A percentile compares a stretch with the other conserved stretches of the same genome.
phyloP scores from a whole-genome alignment of 2,113 vertebrate genomes.

The Setophaga kirtlandii region DNA sequence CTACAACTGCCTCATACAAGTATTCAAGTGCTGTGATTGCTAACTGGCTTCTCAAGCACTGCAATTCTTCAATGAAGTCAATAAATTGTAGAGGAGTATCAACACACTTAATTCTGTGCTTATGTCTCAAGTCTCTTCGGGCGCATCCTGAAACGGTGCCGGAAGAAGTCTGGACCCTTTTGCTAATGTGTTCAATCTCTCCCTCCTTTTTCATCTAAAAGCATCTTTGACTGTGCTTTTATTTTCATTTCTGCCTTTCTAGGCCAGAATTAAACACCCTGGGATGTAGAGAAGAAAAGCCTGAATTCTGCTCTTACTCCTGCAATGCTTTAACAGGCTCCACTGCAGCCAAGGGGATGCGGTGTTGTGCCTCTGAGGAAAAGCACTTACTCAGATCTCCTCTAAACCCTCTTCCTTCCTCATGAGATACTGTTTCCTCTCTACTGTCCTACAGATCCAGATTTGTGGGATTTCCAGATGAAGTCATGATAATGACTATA shows the following conservation, averaged over 20 bases:
- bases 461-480: background rate
- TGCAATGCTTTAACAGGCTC: background rate
- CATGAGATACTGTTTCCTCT: background rate
- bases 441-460: background rate
- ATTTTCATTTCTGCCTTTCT: background rate
- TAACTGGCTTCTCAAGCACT: constrained; percentile 5
- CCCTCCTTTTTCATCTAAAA: background rate
- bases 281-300: background rate
- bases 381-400: background rate
- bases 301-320: background rate
- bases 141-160: fast-evolving
- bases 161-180: background rate
- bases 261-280: background rate
- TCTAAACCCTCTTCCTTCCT: background rate
- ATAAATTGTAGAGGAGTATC: background rate
- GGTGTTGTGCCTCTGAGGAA: background rate
- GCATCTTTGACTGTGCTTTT: background rate
- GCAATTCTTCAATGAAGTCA: background rate
- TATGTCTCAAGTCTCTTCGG: background rate
- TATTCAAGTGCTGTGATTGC: background rate
- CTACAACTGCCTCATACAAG: constrained; percentile 13
- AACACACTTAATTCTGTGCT: background rate
- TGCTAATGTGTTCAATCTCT: background rate
- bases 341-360: background rate
- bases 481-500: background rate